phyloP scores from a whole-genome alignment of 2,797 vertebrate genomes.

The Amphiprion clarkii region DNA sequence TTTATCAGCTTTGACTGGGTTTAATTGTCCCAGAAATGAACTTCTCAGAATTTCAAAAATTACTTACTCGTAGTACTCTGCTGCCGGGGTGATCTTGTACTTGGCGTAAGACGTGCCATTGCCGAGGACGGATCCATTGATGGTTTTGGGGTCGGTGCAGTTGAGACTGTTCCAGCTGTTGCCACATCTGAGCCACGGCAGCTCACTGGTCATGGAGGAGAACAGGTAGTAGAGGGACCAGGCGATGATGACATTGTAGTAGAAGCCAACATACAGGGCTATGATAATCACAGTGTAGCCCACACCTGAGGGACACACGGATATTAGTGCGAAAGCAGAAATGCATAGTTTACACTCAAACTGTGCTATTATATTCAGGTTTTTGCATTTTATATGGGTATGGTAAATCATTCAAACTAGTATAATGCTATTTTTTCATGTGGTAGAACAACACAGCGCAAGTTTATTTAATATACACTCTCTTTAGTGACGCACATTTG shows the following conservation, averaged over 20 bases:
- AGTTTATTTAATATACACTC: too few relatives aligned
- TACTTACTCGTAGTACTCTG: constrained; percentile 98
- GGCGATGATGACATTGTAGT: constrained; percentile 99
- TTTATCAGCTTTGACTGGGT: too few relatives aligned
- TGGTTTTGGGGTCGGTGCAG: constrained; percentile 89
- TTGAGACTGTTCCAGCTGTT: constrained; percentile 95
- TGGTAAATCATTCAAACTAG: too few relatives aligned
- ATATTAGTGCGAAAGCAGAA: background rate
- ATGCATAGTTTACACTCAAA: background rate
- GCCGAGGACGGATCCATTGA: constrained; percentile 88
- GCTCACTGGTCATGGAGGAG: constrained; percentile 92
- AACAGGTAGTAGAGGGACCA: constrained; percentile 99
- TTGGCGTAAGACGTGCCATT: constrained; percentile 92
- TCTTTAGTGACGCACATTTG: too few relatives aligned
- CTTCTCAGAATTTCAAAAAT: constrained; percentile 4
- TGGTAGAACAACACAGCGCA: background rate
- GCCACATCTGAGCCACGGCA: constrained; percentile 94
- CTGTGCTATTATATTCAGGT: background rate
- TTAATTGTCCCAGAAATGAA: background rate
- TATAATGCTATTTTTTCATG: background rate
- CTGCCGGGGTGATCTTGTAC: constrained; percentile 95
- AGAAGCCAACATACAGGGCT: constrained; percentile 99
- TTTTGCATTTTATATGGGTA: background rate
- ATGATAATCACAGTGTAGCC: constrained; percentile 99
- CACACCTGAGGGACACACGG: constrained; percentile 87